Percentiles rank a stretch among this genome's conserved stretches.
These are phyloP conservation scores for Neotoxoptera formosana DNA, from an alignment of 1,140 invertebrate genomes.

Conservation along the genomic window DNA sequence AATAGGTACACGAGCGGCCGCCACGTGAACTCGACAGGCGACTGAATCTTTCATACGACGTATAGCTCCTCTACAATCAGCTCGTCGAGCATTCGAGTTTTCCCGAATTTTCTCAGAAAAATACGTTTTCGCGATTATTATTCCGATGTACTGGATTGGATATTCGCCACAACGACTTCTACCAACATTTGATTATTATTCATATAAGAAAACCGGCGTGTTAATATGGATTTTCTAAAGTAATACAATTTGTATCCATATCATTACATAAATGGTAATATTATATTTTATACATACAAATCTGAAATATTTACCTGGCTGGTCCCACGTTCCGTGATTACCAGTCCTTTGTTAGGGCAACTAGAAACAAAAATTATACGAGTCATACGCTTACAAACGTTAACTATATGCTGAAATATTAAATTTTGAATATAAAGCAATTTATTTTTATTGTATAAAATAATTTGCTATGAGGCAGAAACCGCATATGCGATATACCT, in stretches of 20 bases:
- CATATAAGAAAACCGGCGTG: not conserved
- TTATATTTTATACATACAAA: too few species aligned
- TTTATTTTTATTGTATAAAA: constrained; percentile 16
- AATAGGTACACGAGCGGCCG: not conserved
- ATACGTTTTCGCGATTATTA: not conserved
- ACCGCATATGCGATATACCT: not conserved
- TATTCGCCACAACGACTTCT: not conserved
- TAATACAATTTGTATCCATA: too few species aligned
- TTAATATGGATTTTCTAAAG: not conserved
- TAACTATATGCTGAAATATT: constrained; percentile 4
- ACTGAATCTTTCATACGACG: constrained; percentile 3
- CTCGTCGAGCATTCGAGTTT: not conserved
- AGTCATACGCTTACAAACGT: not conserved
- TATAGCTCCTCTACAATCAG: constrained; percentile 12
- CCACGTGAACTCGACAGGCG: constrained; percentile 13
- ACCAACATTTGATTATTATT: not conserved
- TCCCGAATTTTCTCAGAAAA: not conserved
- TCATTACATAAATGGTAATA: too few species aligned
- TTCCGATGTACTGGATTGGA: not conserved
- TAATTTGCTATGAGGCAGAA: not conserved
- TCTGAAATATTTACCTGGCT: too few species aligned
- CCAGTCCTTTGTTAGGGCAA: not conserved
- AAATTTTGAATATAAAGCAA: not conserved
- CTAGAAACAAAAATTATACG: not conserved
- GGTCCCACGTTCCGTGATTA: too few species aligned